Conservation (phyloP, 2,888 invertebrate genomes). For the Cephus pygmeus region DNA sequence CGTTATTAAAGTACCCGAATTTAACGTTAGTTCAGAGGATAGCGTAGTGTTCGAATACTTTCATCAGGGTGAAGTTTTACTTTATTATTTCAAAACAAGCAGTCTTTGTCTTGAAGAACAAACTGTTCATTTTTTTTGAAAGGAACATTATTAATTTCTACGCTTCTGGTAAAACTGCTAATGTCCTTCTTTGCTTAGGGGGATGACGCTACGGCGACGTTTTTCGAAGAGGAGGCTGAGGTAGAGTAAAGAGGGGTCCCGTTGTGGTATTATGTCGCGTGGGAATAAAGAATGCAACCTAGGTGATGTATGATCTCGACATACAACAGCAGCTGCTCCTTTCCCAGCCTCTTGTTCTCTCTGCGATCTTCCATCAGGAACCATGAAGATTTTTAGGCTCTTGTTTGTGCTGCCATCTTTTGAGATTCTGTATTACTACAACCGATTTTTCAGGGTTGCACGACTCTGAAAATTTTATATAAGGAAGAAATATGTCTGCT, state of each 20-base stretch:
- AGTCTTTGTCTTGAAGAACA: neutral
- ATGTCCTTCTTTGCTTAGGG: conserved; percentile 9
- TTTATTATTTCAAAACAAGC: neutral
- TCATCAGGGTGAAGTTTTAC: too few relatives aligned
- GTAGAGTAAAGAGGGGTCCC: conserved; percentile 14
- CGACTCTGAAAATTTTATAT: neutral
- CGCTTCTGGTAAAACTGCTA: conserved; percentile 19
- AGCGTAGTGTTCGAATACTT: conserved; percentile 7
- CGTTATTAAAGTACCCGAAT: neutral
- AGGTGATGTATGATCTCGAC: conserved; percentile 24
- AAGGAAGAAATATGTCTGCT: neutral
- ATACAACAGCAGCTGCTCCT: conserved; percentile 15
- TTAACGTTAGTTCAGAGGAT: conserved; percentile 9
- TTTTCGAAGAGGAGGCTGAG: neutral
- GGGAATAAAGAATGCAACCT: conserved; percentile 32
- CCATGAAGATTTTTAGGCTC: conserved; percentile 22
- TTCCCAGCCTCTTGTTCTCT: conserved; percentile 15
- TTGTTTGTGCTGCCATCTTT: conserved; percentile 50
- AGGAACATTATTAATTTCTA: conserved; percentile 23
- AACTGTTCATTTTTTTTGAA: neutral
- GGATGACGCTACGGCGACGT: neutral
- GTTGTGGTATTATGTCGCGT: conserved; percentile 37
- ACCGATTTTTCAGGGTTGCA: neutral
- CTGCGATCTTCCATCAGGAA: conserved; percentile 6
- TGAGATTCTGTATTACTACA: neutral